Evolutionary conservation across 1,140 invertebrate species (phyloP).

Genomic region (Lepidurus couesii): DNA sequence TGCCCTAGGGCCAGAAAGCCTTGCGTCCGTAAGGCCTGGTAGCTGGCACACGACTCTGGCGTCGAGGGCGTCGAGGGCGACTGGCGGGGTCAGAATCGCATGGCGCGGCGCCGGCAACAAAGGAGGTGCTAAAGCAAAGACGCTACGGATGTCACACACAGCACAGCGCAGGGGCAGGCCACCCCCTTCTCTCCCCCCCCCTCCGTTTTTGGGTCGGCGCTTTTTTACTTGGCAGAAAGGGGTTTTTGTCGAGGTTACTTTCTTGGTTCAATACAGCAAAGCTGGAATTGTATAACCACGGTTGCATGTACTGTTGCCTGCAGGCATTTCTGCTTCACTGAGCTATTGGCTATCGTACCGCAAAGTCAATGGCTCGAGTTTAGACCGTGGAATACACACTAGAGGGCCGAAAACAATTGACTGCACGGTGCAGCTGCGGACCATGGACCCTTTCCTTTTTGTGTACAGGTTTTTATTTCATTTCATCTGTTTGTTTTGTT

Average conservation of each 20-base stretch:
- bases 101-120: not conserved
- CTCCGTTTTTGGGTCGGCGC: not conserved
- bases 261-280: constrained; percentile 4
- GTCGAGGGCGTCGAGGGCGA: not conserved
- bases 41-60: constrained; percentile 1
- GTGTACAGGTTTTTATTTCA: not conserved
- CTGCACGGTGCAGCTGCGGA: not conserved
- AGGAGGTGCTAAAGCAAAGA: constrained; percentile 1
- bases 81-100: not conserved
- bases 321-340: not conserved
- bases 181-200: not conserved
- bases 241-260: not conserved
- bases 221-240: not conserved
- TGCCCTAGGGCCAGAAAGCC: not conserved
- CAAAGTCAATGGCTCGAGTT: not conserved
- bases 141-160: not conserved
- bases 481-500: not conserved
- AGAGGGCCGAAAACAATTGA: too few relatives aligned
- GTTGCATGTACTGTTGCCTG: constrained; percentile 2
- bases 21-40: not conserved
- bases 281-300: not conserved
- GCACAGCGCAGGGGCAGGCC: not conserved
- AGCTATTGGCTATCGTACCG: not conserved
- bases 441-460: too few relatives aligned
- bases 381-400: too few relatives aligned